Base-by-base conservation (phyloP, 2,797 vertebrate genomes). In the Amazona finschi region DNA sequence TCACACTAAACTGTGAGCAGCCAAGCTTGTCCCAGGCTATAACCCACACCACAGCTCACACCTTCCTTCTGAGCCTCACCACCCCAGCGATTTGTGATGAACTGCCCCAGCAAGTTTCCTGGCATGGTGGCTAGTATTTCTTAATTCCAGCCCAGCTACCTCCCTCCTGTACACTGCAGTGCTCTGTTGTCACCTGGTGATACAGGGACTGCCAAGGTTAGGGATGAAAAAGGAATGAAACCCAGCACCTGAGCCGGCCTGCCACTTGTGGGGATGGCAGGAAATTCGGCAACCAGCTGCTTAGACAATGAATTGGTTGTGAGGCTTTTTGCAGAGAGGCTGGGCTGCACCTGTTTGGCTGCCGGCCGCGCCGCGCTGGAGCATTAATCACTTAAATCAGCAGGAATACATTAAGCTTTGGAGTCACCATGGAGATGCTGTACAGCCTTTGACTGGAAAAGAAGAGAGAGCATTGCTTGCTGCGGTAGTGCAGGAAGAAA, bases 301-400 rank as follows among this genome's bases (percentile, higher is more conserved):
- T 84, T 66, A 71, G 87, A 60, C 81, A 94, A 90, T 81, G 72
- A 95, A 82, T 90, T 70, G 89, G 47, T 94, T 4, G 5, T 61
- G 92, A 93, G 82, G 94, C 27, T 81, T 94, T 93, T 70, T 93
- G 80, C 70, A 61, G 76, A 5, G 30, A 94, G 92, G 25, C 66
- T 84, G 87, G 60, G 82, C 87, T 94, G 95, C 87, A 95, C 94
- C 94, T 94, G 87, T 66, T 95, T 64, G 0, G 81, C 87, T 85
- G 87, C 78, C 3, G 47, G 90, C 65, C 8, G 57, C 4, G 0
- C 18, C 2, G 0, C 43, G 2, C 87, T 8, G 14, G 33, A 92
- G 92, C 90, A 93, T 97, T 96, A 95, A 96, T 96, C 96, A 96
- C 95, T 93, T 93, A 93, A 95, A 96, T 93, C 95, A 90, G 94